A percentile compares a stretch with the other conserved stretches of the same genome.
Evolutionary conservation across 2,113 vertebrate species (phyloP).

Genomic region (Columbina picui): DNA sequence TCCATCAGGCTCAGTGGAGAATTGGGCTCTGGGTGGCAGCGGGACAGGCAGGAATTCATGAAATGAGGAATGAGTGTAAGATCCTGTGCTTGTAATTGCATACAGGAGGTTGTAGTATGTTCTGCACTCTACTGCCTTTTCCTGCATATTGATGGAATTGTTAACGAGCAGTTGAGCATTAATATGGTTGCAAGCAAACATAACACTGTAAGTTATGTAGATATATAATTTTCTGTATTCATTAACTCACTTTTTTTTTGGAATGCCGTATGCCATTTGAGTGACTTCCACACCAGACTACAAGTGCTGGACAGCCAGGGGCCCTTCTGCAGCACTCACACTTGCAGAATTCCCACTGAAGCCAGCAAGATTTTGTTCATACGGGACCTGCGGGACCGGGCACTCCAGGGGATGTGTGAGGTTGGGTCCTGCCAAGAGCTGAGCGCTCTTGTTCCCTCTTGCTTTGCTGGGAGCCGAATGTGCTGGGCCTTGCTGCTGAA

Average conservation of each 20-base stretch:
- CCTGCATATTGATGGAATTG: not conserved
- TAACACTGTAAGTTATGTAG: not conserved
- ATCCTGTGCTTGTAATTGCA: not conserved
- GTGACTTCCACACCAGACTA: not conserved
- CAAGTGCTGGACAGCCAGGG: not conserved
- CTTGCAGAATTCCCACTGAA: not conserved
- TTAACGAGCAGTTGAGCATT: not conserved
- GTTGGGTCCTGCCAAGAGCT: not conserved
- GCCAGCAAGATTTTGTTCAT: not conserved
- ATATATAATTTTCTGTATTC: not conserved
- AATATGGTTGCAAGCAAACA: not conserved
- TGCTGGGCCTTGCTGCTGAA: not conserved
- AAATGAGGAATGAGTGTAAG: not conserved
- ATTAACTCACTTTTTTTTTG: not conserved
- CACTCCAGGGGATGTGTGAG: not conserved
- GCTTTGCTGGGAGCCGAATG: not conserved
- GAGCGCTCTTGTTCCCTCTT: rapidly evolving
- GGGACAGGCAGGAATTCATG: not conserved
- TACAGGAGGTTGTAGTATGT: not conserved
- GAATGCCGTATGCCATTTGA: not conserved
- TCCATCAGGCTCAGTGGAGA: not conserved
- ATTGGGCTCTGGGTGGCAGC: rapidly evolving
- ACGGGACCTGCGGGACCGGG: not conserved
- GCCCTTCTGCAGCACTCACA: not conserved
- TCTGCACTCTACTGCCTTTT: not conserved